phyloP scores from a whole-genome alignment of 2,113 vertebrate genomes.

The Azemiops feae region DNA sequence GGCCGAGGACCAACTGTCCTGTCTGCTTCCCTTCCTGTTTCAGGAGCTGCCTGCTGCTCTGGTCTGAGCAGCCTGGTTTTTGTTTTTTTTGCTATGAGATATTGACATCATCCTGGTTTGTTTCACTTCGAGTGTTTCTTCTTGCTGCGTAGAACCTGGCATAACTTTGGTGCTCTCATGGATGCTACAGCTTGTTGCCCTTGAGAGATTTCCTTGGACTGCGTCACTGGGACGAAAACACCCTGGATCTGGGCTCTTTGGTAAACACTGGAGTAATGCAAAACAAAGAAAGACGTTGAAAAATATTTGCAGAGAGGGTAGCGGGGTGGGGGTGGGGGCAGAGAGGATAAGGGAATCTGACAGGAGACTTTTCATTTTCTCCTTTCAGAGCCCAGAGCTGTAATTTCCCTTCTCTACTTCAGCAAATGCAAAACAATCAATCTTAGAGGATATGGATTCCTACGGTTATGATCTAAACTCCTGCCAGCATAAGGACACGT shows the following conservation, averaged over 20 bases:
- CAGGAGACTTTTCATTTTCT: rapidly evolving
- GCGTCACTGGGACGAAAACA: rapidly evolving
- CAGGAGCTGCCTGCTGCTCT: rapidly evolving
- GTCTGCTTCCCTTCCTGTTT: neutral
- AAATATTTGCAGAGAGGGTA: neutral
- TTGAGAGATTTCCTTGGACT: neutral
- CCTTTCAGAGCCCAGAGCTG: rapidly evolving
- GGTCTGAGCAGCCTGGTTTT: neutral
- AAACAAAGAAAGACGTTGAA: neutral
- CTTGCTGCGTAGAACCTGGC: neutral
- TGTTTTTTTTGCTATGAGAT: neutral
- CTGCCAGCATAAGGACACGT: neutral
- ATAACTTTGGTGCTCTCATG: neutral
- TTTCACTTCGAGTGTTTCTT: neutral
- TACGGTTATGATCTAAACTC: neutral
- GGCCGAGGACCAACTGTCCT: neutral
- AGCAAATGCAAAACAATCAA: neutral
- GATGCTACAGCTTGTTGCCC: rapidly evolving
- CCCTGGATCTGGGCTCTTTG: rapidly evolving
- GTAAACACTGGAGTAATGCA: neutral
- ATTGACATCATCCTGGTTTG: neutral
- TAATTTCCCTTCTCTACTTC: neutral
- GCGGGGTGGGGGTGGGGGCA: rapidly evolving
- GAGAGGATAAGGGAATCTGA: neutral
- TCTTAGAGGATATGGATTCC: neutral